A percentile compares a stretch with the other conserved stretches of the same genome.
phyloP scores from a whole-genome alignment of 1,140 invertebrate genomes.

The Cotesia vestalis region DNA sequence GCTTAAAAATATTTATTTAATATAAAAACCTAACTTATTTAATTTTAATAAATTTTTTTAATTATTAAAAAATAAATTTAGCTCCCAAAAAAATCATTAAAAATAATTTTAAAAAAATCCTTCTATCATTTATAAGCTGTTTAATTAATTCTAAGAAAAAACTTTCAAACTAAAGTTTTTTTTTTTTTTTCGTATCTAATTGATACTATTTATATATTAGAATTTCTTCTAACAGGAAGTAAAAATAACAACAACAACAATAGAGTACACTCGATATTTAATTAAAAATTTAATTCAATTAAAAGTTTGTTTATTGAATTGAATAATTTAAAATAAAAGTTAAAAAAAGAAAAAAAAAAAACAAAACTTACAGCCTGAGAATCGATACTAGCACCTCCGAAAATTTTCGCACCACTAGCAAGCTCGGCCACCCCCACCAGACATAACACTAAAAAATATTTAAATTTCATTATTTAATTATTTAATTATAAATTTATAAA shows the following conservation, averaged over 20 bases:
- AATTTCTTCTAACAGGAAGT: background rate
- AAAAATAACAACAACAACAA: background rate
- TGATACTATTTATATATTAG: background rate
- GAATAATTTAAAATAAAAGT: background rate
- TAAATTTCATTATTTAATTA: constrained; percentile 10
- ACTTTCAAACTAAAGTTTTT: background rate
- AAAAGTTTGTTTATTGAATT: constrained; percentile 1
- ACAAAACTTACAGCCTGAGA: constrained; percentile 19
- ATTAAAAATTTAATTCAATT: constrained; percentile 8
- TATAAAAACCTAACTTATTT: background rate
- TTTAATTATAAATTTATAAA: too few species aligned
- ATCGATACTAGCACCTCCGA: constrained; percentile 13
- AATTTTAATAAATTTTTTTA: too few species aligned
- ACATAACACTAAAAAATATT: background rate
- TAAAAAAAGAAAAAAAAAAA: background rate
- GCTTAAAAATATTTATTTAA: too few species aligned
- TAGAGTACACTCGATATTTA: too few species aligned
- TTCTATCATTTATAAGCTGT: too few species aligned
- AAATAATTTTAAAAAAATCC: too few species aligned
- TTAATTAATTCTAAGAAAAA: background rate
- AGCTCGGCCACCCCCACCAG: background rate
- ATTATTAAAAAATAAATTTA: too few species aligned
- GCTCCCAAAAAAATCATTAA: too few species aligned
- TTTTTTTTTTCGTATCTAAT: background rate
- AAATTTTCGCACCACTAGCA: constrained; percentile 12